Evolutionary conservation across 92 coral and sea anemone genomes (phyloP), one percentile per base, ranked within the genome.

Genomic region (Bergia puertoricense): DNA sequence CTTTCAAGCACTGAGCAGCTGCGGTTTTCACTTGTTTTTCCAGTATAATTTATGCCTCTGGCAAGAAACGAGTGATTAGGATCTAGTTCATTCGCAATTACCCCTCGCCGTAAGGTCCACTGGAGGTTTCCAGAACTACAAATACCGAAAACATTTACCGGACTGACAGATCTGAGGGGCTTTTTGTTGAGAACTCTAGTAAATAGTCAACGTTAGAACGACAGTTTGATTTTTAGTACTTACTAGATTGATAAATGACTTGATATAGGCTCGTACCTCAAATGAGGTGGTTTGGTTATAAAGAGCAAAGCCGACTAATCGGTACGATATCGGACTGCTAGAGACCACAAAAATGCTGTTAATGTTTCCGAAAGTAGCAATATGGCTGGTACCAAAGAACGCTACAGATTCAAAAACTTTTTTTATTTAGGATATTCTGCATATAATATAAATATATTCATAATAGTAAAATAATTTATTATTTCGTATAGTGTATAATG

Each of bases 31-130:
- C 37, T 13, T 44, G 30, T 44, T 43, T 67, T 44, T 82, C 44
- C 77, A 59, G 41, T 6, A 8, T 16, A 30, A 71, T 23, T 16
- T 65, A 39, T 8, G 23, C 66, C 83, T 67, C 40, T 69, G 42
- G 77, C 87, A 73, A 57, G 87, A 84, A 84, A 72, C 54, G 37
- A 74, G 56, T 22, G 54, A 46, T 45, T 68, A n/a, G 39, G 18
- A 71, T 80, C 69, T 22, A 62, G 69, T 62, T 62, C 23, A 22
- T 18, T 54, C 18, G 59, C 10, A 54, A 3, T 18, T 54, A 11
- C 59, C 59, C 16, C 16, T 11, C 59, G 15, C 13, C 18, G 4
- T 62, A 4, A 14, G 7, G 30, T 7, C 8, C 13, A 8, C 20
- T 0, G 30, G 8, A 23, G 30, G 30, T 62, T 62, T 62, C 69